phyloP scores from a whole-genome alignment of 2,888 invertebrate species.

The Aphidoletes aphidimyza region DNA sequence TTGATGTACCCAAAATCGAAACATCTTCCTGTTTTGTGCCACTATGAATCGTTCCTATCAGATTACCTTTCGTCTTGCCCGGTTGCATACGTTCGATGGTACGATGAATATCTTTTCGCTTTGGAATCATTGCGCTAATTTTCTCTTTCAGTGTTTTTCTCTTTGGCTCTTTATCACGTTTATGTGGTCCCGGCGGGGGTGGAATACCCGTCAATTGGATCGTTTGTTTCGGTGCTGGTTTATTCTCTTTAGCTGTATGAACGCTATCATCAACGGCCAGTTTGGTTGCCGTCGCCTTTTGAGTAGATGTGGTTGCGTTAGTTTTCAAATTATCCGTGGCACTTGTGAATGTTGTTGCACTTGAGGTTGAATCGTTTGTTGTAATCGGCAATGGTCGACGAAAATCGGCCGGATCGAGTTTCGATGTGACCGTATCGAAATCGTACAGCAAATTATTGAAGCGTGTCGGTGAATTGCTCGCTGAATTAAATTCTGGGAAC shows the following conservation, averaged over 20 bases:
- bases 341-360: slow-evolving; percentile 20
- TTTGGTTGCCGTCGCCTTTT: slow-evolving; percentile 24
- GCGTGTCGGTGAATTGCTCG: slow-evolving; percentile 80
- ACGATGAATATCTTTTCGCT: slow-evolving; percentile 77
- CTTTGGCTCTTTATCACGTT: slow-evolving; percentile 66
- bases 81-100: slow-evolving; percentile 87
- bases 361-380: slow-evolving; percentile 47
- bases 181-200: slow-evolving; percentile 65
- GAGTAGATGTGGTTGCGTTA: neutral
- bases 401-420: slow-evolving; percentile 66
- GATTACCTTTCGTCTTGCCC: slow-evolving; percentile 88
- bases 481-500: slow-evolving; percentile 79
- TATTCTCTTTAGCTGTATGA: neutral
- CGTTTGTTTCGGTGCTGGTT: slow-evolving; percentile 58
- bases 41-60: slow-evolving; percentile 76
- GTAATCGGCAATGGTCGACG: slow-evolving; percentile 21
- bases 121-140: slow-evolving; percentile 63
- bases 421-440: slow-evolving; percentile 67
- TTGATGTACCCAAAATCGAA: slow-evolving; percentile 66
- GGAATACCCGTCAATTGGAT: slow-evolving; percentile 64
- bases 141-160: slow-evolving; percentile 66
- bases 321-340: neutral
- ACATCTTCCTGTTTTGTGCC: slow-evolving; percentile 71
- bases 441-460: slow-evolving; percentile 73
- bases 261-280: slow-evolving; percentile 59